Base-by-base conservation (phyloP, 1,140 invertebrate species). In the Polypedilum vanderplanki region DNA sequence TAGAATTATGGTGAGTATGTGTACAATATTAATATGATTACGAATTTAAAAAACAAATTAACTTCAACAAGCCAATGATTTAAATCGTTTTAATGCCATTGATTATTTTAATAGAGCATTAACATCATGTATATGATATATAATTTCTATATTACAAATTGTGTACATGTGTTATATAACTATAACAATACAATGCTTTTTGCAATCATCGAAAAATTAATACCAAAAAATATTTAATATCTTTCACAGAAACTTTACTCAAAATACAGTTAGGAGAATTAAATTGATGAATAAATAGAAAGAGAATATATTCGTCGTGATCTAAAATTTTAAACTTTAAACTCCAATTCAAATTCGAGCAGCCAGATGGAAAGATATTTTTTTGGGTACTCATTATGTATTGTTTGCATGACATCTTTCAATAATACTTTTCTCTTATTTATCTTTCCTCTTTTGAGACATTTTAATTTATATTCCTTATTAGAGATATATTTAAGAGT, bases 1-100 rank as follows among this genome's bases (percentile, higher is more conserved):
- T 78, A 84, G 91, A 80, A 93, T 93, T 77, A 90, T 93, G 91
- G 91, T 93, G 83, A 86, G 84, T 78, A 8, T 46, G 1, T 46
- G 9, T 8, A 46, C n/a, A n/a, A n/a, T n/a, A n/a, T n/a, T n/a
- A n/a, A n/a, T n/a, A n/a, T n/a, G n/a, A n/a, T n/a, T n/a, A n/a
- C n/a, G n/a, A n/a, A n/a, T 8, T 3, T 1, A 15, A 46, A 46
- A 46, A 2, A 10, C 7, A 8, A 46, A 10, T 46, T 10, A 46
- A 46, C 15, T 41, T 5, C 40, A 41, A 10, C 10, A 41, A 46
- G 9, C 41, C 2, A 46, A 74, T n/a, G 46, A 40, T 20, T 40
- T 22, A 57, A 74, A 77, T 77, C n/a, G 12, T 17, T n/a, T 10
- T 4, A n/a, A 8, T 7, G n/a, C 8, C 8, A 15, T 15, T 57